phyloP scores from a whole-genome alignment of 2,797 vertebrate genomes.

The Crocidura indochinensis region DNA sequence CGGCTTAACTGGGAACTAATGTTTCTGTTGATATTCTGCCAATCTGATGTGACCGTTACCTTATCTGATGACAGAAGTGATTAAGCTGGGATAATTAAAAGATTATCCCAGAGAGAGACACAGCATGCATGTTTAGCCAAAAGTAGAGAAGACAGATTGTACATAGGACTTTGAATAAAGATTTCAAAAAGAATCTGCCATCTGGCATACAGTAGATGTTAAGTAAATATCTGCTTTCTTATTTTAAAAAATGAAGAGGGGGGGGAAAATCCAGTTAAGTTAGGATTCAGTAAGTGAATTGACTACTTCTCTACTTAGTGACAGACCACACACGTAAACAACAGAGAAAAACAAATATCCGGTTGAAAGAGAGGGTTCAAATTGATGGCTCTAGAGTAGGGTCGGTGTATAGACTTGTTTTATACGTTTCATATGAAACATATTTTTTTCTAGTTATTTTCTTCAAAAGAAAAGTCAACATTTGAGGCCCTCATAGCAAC shows the following conservation, averaged over 20 bases:
- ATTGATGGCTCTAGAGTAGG: neutral
- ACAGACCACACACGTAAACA: slow-evolving; percentile 19
- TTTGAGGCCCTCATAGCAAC: neutral
- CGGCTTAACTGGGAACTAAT: neutral
- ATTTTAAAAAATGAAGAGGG: slow-evolving; percentile 33
- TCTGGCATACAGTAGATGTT: slow-evolving; percentile 44
- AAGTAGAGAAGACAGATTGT: neutral
- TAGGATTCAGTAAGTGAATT: slow-evolving; percentile 20
- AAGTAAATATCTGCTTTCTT: slow-evolving; percentile 45
- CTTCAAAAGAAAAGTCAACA: neutral
- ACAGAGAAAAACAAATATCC: neutral
- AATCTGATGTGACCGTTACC: slow-evolving; percentile 49
- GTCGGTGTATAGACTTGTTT: too few species aligned
- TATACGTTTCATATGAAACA: too few species aligned
- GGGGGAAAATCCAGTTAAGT: neutral
- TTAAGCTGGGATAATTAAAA: slow-evolving; percentile 65
- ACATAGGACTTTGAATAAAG: slow-evolving; percentile 24
- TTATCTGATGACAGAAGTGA: slow-evolving; percentile 61
- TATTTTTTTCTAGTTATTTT: neutral
- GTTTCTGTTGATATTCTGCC: slow-evolving; percentile 41
- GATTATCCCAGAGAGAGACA: slow-evolving; percentile 38
- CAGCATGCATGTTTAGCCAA: slow-evolving; percentile 1
- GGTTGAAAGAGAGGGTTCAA: slow-evolving; percentile 38
- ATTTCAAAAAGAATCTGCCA: slow-evolving; percentile 6
- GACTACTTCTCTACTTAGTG: neutral